Conservation (phyloP, 2,888 invertebrate genomes). For the Apodemia hepburni region DNA sequence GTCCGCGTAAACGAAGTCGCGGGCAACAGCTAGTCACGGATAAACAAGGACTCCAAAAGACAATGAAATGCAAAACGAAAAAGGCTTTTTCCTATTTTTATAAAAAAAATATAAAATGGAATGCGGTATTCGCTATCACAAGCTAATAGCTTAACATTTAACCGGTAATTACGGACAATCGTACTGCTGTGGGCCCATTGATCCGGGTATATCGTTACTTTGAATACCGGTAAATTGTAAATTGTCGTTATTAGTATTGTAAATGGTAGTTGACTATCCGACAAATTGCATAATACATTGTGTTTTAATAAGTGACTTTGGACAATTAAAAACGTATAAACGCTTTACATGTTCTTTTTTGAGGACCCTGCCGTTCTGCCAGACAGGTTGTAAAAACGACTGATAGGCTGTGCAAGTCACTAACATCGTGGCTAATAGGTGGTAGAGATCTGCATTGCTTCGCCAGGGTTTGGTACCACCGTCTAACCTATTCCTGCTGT, state of each 20-base stretch:
- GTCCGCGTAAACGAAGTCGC: no score
- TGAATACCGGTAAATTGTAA: constrained; percentile 13
- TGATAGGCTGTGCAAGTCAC: no score
- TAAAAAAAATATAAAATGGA: background rate
- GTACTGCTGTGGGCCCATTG: background rate
- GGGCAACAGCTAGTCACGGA: no score
- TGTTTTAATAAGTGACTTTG: background rate
- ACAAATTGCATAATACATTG: background rate
- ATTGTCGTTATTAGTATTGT: constrained; percentile 7
- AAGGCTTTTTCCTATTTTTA: background rate
- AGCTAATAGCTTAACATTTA: constrained; percentile 11
- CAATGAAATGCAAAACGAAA: background rate
- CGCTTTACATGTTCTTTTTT: no score
- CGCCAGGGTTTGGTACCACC: no score
- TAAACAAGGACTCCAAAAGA: no score
- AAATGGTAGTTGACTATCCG: background rate
- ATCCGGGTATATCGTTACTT: constrained; percentile 12
- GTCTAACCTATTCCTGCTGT: no score
- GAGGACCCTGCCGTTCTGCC: no score
- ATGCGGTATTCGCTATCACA: background rate
- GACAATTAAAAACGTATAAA: no score
- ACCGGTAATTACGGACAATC: constrained; percentile 8
- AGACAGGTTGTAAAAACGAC: no score
- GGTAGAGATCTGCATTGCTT: no score
- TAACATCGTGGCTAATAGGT: no score